These are phyloP conservation scores for Eupeodes latifasciatus DNA, from an alignment of 2,888 invertebrate genomes.

Conservation along the genomic window DNA sequence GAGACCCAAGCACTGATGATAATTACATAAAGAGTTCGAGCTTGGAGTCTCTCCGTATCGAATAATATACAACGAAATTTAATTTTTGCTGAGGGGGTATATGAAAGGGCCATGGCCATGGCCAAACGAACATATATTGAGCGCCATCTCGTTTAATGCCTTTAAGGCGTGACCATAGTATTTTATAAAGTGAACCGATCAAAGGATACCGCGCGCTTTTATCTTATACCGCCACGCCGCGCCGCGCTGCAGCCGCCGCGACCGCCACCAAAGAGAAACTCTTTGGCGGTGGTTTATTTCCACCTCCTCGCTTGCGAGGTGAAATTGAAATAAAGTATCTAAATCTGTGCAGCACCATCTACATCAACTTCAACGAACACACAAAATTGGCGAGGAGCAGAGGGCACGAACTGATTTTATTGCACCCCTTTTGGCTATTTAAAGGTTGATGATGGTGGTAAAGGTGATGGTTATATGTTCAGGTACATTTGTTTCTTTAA, in stretches of 20 bases:
- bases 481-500: not conserved
- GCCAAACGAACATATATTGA: constrained; percentile 77
- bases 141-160: constrained; percentile 85
- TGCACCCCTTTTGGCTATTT: constrained; percentile 38
- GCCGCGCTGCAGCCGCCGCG: constrained; percentile 73
- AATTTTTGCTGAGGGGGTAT: constrained; percentile 55
- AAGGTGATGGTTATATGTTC: not conserved
- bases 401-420: constrained; percentile 62
- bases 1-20: constrained; percentile 32
- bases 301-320: constrained; percentile 62
- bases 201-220: constrained; percentile 83
- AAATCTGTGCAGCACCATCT: constrained; percentile 55
- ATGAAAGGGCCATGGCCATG: constrained; percentile 34
- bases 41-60: constrained; percentile 51
- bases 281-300: constrained; percentile 75
- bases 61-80: constrained; percentile 71
- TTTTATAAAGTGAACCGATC: constrained; percentile 84
- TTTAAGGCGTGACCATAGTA: constrained; percentile 84
- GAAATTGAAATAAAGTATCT: constrained; percentile 76
- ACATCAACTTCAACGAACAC: not conserved
- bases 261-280: constrained; percentile 67
- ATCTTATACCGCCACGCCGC: constrained; percentile 80
- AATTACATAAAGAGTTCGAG: constrained; percentile 48
- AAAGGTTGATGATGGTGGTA: not conserved
- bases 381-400: constrained; percentile 55